A percentile compares a stretch with the other conserved stretches of the same genome.
Evolutionary conservation across 2,888 invertebrate species (phyloP).

Genomic region (Anticlea derivata): DNA sequence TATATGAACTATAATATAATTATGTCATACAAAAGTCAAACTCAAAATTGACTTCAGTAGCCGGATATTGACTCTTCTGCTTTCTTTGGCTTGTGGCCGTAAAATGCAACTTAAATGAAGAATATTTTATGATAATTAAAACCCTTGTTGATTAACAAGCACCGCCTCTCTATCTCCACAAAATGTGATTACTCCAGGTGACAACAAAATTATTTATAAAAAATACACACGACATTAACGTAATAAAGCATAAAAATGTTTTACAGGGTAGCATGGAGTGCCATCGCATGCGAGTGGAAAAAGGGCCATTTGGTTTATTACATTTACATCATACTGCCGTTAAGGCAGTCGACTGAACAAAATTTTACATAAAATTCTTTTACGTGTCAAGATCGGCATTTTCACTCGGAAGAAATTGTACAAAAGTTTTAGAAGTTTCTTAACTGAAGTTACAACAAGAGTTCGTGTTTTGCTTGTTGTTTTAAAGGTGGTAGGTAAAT

Average conservation of each 20-base stretch:
- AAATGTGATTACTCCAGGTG: conserved; percentile 19
- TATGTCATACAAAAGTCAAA: too few species aligned
- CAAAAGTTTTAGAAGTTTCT: background rate
- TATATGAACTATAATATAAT: too few species aligned
- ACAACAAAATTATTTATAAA: conserved; percentile 43
- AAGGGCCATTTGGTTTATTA: conserved; percentile 72
- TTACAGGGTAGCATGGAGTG: conserved; percentile 57
- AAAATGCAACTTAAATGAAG: background rate
- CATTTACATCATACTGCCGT: conserved; percentile 73
- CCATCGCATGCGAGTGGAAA: conserved; percentile 58
- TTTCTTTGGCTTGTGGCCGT: too few species aligned
- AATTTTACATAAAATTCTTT: conserved; percentile 64
- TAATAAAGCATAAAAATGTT: conserved; percentile 68
- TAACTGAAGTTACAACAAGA: too few species aligned
- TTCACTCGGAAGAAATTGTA: conserved; percentile 23
- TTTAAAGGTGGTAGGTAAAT: too few species aligned
- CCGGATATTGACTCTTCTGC: too few species aligned
- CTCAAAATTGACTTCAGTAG: too few species aligned
- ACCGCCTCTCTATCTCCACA: conserved; percentile 15
- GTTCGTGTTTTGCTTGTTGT: too few species aligned
- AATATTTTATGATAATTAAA: conserved; percentile 13
- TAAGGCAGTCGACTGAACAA: conserved; percentile 65
- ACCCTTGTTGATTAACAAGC: conserved; percentile 3
- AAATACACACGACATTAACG: conserved; percentile 47
- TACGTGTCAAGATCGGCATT: conserved; percentile 49